A percentile compares a stretch with the other conserved stretches of the same genome.
Conservation (phyloP, 1,140 invertebrate species). For the Anoplophora glabripennis region DNA sequence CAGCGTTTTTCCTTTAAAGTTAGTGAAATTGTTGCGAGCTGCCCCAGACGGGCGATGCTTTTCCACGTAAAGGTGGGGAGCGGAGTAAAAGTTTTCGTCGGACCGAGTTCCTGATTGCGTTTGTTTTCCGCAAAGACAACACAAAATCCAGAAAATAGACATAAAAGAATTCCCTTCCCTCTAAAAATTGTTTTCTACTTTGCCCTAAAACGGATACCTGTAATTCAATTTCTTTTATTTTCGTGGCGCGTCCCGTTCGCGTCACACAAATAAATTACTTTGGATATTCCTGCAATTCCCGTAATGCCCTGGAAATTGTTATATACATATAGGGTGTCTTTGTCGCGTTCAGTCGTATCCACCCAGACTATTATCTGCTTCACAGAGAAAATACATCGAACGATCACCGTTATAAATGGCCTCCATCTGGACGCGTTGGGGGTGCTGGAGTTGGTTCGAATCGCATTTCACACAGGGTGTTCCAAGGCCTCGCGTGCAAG, state of each 20-base stretch:
- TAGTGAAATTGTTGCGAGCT: slow-evolving; percentile 22
- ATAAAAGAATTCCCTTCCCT: slow-evolving; percentile 13
- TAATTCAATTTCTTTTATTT: slow-evolving; percentile 26
- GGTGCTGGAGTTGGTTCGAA: too few relatives aligned
- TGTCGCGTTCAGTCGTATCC: too few relatives aligned
- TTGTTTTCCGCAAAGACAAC: slow-evolving; percentile 33
- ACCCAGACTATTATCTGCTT: too few relatives aligned
- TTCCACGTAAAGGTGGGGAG: slow-evolving; percentile 19
- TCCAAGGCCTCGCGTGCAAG: too few relatives aligned
- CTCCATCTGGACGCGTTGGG: too few relatives aligned
- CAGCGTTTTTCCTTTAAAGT: slow-evolving; percentile 22
- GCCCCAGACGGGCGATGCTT: slow-evolving; percentile 18
- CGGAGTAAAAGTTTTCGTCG: slow-evolving; percentile 23
- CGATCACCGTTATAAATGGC: too few relatives aligned
- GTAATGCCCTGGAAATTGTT: too few relatives aligned
- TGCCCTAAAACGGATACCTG: slow-evolving; percentile 25
- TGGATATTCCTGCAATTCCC: slow-evolving; percentile 7
- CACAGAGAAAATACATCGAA: too few relatives aligned
- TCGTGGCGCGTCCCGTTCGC: neutral
- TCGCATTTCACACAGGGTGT: too few relatives aligned
- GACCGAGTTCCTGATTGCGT: slow-evolving; percentile 33
- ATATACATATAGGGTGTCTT: too few relatives aligned
- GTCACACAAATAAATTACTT: slow-evolving; percentile 15
- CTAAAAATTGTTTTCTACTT: slow-evolving; percentile 26
- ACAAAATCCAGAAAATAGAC: slow-evolving; percentile 18